A percentile compares a stretch with the other conserved stretches of the same genome.
These are phyloP conservation scores for Amblyraja radiata DNA, from an alignment of 2,797 vertebrate species.

Conservation along the genomic window DNA sequence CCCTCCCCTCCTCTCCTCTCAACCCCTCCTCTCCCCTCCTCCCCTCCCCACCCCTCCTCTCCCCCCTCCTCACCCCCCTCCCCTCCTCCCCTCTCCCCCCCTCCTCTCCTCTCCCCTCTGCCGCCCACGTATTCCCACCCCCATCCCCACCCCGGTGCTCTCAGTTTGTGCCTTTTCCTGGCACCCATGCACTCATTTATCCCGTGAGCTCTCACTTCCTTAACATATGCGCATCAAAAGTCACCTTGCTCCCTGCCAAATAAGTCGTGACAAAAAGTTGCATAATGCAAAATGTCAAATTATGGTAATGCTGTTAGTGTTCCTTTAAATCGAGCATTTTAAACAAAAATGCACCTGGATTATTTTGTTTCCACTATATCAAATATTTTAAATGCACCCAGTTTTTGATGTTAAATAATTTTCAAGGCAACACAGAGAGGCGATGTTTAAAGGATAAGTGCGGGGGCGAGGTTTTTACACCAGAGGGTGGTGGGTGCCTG, in stretches of 20 bases:
- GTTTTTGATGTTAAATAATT: background rate
- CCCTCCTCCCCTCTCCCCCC: no score
- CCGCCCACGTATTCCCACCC: background rate
- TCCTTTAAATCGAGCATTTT: slow-evolving; percentile 21
- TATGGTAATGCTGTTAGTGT: slow-evolving; percentile 26
- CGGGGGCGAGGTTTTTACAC: no score
- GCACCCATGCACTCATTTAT: slow-evolving; percentile 13
- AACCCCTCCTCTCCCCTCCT: background rate
- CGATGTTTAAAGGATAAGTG: no score
- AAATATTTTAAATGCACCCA: slow-evolving; percentile 1
- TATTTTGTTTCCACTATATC: background rate
- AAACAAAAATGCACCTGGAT: slow-evolving; percentile 24
- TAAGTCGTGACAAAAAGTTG: slow-evolving; percentile 27
- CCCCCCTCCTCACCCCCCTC: background rate
- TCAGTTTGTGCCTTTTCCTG: slow-evolving; percentile 32
- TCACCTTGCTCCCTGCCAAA: slow-evolving; percentile 23
- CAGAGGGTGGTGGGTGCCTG: no score
- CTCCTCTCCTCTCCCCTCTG: no score
- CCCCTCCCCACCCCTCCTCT: background rate
- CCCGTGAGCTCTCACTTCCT: slow-evolving; percentile 30
- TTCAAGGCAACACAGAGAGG: background rate
- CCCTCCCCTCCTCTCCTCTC: no score
- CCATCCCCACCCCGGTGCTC: background rate
- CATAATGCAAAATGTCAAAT: slow-evolving; percentile 22
- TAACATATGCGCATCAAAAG: slow-evolving; percentile 20